Percentiles rank a stretch among this genome's conserved stretches.
phyloP scores from a whole-genome alignment of 2,797 vertebrate species.

The Hafferia zeledoni region DNA sequence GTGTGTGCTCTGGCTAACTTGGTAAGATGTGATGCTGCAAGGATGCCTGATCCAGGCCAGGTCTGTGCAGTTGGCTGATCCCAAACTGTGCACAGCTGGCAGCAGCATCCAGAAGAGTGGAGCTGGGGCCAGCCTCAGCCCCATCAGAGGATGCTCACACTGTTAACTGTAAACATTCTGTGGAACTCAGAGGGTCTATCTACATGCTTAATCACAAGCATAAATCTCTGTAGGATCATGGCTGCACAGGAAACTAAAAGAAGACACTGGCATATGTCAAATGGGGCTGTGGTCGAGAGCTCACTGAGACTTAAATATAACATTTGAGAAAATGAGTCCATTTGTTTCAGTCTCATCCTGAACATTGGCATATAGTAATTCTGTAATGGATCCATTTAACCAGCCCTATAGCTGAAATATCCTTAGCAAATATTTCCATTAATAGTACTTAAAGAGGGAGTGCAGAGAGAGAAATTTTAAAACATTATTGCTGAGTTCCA shows the following conservation, averaged over 20 bases:
- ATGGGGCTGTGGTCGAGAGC: background rate
- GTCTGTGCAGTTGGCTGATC: background rate
- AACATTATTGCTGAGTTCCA: conserved; percentile 47
- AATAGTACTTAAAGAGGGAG: conserved; percentile 8
- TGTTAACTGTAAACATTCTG: background rate
- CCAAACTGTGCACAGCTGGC: background rate
- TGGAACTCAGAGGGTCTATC: background rate
- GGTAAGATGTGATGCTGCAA: background rate
- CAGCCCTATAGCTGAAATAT: conserved; percentile 24
- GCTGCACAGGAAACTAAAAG: conserved; percentile 6
- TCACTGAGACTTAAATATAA: conserved; percentile 33
- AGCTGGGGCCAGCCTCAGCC: background rate
- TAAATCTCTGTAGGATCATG: conserved; percentile 27
- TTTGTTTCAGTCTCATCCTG: conserved; percentile 39
- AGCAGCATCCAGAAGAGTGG: background rate
- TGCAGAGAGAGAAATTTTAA: conserved; percentile 17
- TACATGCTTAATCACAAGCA: conserved; percentile 3
- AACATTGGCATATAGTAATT: conserved; percentile 30
- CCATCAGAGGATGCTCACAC: background rate
- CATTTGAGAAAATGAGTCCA: conserved; percentile 43
- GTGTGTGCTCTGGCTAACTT: background rate
- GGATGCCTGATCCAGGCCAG: background rate
- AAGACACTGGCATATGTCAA: background rate
- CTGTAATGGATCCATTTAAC: conserved; percentile 21
- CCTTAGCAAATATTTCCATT: conserved; percentile 38